A percentile compares a stretch with the other conserved stretches of the same genome.
Evolutionary conservation across 2,113 vertebrate genomes (phyloP).

Genomic region (Todiramphus saurophagus): DNA sequence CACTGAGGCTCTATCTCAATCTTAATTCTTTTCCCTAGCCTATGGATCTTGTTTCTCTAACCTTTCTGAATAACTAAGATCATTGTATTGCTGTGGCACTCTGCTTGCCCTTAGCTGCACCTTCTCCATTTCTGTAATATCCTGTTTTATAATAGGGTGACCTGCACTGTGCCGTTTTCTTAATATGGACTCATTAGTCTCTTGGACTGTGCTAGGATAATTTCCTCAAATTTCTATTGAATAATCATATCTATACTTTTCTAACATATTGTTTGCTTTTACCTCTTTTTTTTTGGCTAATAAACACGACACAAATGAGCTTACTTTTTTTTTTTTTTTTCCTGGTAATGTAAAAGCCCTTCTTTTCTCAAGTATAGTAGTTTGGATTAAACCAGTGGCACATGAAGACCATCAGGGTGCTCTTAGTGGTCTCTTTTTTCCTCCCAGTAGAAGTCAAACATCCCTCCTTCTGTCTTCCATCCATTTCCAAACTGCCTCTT

Average conservation of each 20-base stretch:
- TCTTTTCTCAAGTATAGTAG: background rate
- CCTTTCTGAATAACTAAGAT: conserved; percentile 22
- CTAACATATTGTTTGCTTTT: conserved; percentile 40
- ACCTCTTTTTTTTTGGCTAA: conserved; percentile 9
- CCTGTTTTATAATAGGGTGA: conserved; percentile 59
- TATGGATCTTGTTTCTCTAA: conserved; percentile 38
- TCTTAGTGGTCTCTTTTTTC: background rate
- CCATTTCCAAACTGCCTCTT: background rate
- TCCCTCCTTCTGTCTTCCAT: background rate
- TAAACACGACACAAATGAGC: conserved; percentile 40
- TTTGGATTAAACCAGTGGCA: background rate
- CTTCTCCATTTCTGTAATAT: conserved; percentile 60
- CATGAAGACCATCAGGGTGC: background rate
- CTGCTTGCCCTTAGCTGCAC: conserved; percentile 36
- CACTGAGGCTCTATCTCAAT: background rate
- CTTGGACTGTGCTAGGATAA: conserved; percentile 26
- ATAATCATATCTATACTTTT: conserved; percentile 48
- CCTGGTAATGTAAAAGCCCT: background rate
- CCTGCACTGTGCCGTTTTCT: conserved; percentile 9
- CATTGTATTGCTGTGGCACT: conserved; percentile 19
- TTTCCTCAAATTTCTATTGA: conserved; percentile 67
- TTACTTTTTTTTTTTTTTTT: background rate
- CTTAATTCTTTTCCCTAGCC: conserved; percentile 16
- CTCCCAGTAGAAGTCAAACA: background rate
- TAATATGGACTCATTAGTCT: conserved; percentile 57